Conservation (phyloP, 2,888 invertebrate genomes). For the Andrena haemorrhoa region DNA sequence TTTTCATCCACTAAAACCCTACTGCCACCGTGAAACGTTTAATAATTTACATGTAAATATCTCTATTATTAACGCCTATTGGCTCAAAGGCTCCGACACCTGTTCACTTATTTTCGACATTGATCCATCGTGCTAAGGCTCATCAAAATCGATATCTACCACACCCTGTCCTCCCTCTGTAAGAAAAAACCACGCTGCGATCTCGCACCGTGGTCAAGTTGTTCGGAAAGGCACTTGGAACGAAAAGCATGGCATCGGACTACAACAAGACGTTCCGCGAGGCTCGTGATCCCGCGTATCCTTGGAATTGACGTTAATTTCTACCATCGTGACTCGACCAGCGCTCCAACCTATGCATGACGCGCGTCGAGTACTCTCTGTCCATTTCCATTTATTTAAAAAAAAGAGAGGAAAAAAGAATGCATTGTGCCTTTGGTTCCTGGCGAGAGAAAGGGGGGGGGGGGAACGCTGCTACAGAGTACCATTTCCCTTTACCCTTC, state of each 20-base stretch:
- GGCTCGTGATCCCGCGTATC: slow-evolving; percentile 2
- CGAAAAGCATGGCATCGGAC: slow-evolving; percentile 68
- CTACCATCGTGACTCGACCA: slow-evolving; percentile 2
- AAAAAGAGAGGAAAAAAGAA: background rate
- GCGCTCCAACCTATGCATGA: background rate
- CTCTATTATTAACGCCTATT: too few relatives aligned
- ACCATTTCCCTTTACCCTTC: slow-evolving; percentile 13
- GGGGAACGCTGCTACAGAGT: slow-evolving; percentile 31
- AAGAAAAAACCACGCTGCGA: slow-evolving; percentile 36
- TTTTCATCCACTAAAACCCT: too few relatives aligned
- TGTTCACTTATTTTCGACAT: too few relatives aligned
- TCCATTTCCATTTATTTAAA: background rate
- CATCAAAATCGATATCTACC: too few relatives aligned
- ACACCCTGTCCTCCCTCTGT: too few relatives aligned
- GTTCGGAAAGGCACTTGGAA: slow-evolving; percentile 75
- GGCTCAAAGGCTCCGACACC: too few relatives aligned
- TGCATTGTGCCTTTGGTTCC: slow-evolving; percentile 22
- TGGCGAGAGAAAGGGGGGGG: slow-evolving; percentile 21
- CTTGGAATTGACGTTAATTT: slow-evolving; percentile 45
- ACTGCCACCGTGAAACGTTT: too few relatives aligned
- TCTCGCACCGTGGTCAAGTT: slow-evolving; percentile 35
- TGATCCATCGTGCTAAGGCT: too few relatives aligned
- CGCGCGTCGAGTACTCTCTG: slow-evolving; percentile 1
- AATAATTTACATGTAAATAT: too few relatives aligned
- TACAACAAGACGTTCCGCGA: slow-evolving; percentile 30